Base-by-base conservation (phyloP, 2,888 invertebrate genomes). In the Dorcus hopei region DNA sequence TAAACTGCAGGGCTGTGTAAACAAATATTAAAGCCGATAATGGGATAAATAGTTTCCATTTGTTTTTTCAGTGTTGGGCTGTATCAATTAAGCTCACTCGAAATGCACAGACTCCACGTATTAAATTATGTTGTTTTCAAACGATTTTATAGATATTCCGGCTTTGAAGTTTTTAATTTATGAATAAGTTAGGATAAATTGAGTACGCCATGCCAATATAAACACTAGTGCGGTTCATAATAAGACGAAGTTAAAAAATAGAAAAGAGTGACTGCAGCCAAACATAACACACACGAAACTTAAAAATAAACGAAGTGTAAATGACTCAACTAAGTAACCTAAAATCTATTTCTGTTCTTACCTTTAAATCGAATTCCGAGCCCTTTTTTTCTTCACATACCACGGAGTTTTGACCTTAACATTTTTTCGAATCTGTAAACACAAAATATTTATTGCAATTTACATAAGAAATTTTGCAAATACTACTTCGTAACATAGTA, bases 131-230 rank as follows among this genome's bases (percentile, higher is more conserved):
- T 11, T 45, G 45, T 45, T 45, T 45, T 16, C 19, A 11, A 45
- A 45, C 45, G 45, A 45, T 19, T 45, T 45, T 45, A 45, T 45
- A 19, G 45, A 45, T 45, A 45, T 45, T 45, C 23, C 16, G 45
- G 47, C 54, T 54, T 54, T 54, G 54, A 54, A 47, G 54, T 54
- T 54, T 45, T 47, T 16, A 54, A 54, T 54, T 54, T 54, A 54
- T 45, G 54, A 54, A 54, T 52, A 47, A 45, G 45, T 38, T 19
- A 19, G 51, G 38, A 54, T 54, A 54, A 54, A 45, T 54, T 54
- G 47, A 54, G 54, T 54, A 54, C 38, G 19, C 26, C 45, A 45
- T 45, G 45, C 45, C 45, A 45, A 45, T 45, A 45, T 45, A 45
- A 45, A 45, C 45, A 45, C 19, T 45, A 45, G 19, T 23, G 45